phyloP scores from a whole-genome alignment of 1,140 invertebrate species.

The Drosophila watanabei region DNA sequence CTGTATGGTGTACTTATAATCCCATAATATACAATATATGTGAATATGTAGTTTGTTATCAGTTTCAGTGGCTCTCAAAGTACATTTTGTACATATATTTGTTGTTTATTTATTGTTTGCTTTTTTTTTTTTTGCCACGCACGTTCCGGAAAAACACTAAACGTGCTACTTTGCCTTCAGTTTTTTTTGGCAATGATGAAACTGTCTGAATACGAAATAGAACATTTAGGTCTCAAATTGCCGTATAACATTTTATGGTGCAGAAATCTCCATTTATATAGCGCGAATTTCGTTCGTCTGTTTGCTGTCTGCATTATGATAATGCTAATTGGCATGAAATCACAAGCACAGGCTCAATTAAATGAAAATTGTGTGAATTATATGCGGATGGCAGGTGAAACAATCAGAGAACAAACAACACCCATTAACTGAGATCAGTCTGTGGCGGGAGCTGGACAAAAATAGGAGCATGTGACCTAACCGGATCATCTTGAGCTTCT shows the following conservation, averaged over 20 bases:
- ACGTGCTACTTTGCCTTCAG: slow-evolving; percentile 9
- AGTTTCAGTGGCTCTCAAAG: slow-evolving; percentile 6
- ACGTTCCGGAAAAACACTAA: slow-evolving; percentile 21
- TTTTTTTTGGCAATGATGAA: slow-evolving; percentile 2
- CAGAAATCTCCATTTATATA: background rate
- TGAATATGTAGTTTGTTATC: slow-evolving; percentile 20
- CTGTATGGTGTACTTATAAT: slow-evolving; percentile 7
- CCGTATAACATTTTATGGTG: slow-evolving; percentile 9
- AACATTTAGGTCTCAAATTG: slow-evolving; percentile 2
- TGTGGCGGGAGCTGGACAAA: background rate
- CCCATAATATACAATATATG: slow-evolving; percentile 6
- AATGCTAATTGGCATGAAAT: slow-evolving; percentile 42
- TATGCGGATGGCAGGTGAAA: slow-evolving; percentile 31
- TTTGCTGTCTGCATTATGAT: slow-evolving; percentile 30
- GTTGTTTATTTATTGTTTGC: slow-evolving; percentile 13
- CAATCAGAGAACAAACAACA: slow-evolving; percentile 23
- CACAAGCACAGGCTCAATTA: slow-evolving; percentile 41
- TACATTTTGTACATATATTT: slow-evolving; percentile 11
- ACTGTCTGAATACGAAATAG: slow-evolving; percentile 3
- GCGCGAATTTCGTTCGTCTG: slow-evolving; percentile 8
- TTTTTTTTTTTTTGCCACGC: slow-evolving; percentile 7
- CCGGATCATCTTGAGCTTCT: background rate
- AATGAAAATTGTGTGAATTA: slow-evolving; percentile 54
- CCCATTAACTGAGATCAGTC: slow-evolving; percentile 13
- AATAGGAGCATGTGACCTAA: slow-evolving; percentile 19